phyloP scores from a whole-genome alignment of 2,888 invertebrate species.

The Gnatocerus cornutus region DNA sequence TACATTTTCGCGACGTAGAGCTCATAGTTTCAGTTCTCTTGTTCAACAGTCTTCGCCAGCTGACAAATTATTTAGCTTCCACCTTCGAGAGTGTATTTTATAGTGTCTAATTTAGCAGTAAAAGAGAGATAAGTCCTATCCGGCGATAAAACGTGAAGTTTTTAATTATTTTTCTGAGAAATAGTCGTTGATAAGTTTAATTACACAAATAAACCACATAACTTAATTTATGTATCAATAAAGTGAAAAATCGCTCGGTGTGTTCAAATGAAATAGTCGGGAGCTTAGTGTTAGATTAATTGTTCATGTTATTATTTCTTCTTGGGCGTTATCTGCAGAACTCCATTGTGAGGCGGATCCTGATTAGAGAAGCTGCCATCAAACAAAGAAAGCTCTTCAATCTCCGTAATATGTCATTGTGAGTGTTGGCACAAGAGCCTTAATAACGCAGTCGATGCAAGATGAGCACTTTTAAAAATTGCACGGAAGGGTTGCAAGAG shows the following conservation, averaged over 20 bases:
- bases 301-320: conserved; percentile 31
- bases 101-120: conserved; percentile 39
- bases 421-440: conserved; percentile 21
- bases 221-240: conserved; percentile 15
- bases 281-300: conserved; percentile 28
- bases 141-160: conserved; percentile 29
- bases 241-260: conserved; percentile 4
- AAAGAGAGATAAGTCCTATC: conserved; percentile 26
- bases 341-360: conserved; percentile 42
- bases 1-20: conserved; percentile 29
- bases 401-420: conserved; percentile 42
- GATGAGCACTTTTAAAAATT: conserved; percentile 54
- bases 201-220: conserved; percentile 18
- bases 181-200: conserved; percentile 31
- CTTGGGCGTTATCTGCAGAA: conserved; percentile 32
- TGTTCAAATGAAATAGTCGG: conserved; percentile 26
- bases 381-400: conserved; percentile 44
- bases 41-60: conserved; percentile 24
- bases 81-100: conserved; percentile 30
- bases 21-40: conserved; percentile 15
- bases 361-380: conserved; percentile 42
- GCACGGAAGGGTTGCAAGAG: conserved; percentile 50
- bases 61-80: conserved; percentile 30
- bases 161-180: conserved; percentile 36
- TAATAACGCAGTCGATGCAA: conserved; percentile 43